These are phyloP conservation scores for Corythornis leucogaster DNA, from an alignment of 2,797 vertebrate genomes.

Conservation along the genomic window DNA sequence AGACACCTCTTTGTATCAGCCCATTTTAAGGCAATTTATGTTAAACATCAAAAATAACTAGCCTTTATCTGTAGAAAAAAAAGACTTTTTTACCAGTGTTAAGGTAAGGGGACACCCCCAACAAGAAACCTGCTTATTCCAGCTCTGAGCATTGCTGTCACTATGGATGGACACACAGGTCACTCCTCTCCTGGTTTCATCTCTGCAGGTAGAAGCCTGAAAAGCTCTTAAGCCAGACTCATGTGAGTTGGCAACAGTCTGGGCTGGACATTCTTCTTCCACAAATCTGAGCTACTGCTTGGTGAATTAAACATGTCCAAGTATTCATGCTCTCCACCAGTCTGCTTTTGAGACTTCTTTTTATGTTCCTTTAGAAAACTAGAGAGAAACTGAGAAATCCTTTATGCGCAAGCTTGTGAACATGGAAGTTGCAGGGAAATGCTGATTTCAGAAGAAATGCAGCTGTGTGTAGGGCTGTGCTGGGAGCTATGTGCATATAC, in stretches of 20 bases:
- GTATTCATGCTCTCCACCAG: neutral
- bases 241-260: neutral
- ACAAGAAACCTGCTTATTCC: neutral
- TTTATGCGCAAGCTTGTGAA: neutral
- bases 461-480: neutral
- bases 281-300: neutral
- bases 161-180: fast-evolving
- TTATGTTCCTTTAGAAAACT: neutral
- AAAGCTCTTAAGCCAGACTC: neutral
- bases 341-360: neutral
- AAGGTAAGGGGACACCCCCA: neutral
- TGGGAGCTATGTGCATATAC: no score
- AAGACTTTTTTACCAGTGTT: neutral
- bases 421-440: neutral
- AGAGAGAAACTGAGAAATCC: neutral
- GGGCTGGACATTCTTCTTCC: neutral
- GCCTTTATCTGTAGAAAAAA: neutral
- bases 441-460: neutral
- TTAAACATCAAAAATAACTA: neutral
- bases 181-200: fast-evolving
- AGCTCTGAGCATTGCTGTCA: neutral
- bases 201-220: neutral
- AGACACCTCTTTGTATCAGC: neutral
- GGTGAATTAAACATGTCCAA: conserved; percentile 8
- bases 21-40: neutral